A percentile compares a stretch with the other conserved stretches of the same genome.
Conservation (phyloP, 2,113 vertebrate species). For the Mus musculus region GRCm39 chrX:10973001-10973500, state of each 20-base stretch:
- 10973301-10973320: neutral
- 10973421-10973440: neutral
- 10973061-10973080: conserved; percentile 68
- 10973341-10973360: neutral
- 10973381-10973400: conserved; percentile 44
- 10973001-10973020: conserved; percentile 79
- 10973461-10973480: neutral
- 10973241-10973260: neutral
- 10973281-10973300: neutral
- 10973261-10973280: neutral
- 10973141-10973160: conserved; percentile 37
- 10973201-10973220: neutral
- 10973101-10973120: conserved; percentile 65
- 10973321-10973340: neutral
- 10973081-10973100: conserved; percentile 68
- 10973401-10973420: conserved; percentile 15
- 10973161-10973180: neutral
- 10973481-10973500: neutral
- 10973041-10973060: conserved; percentile 80
- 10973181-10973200: conserved; percentile 11
- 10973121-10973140: neutral
- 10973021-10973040: conserved; percentile 78
- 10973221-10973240: neutral
- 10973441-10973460: neutral
- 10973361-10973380: neutral